Base-by-base conservation (phyloP, 2,113 vertebrate genomes). In the Saccopteryx bilineata region DNA sequence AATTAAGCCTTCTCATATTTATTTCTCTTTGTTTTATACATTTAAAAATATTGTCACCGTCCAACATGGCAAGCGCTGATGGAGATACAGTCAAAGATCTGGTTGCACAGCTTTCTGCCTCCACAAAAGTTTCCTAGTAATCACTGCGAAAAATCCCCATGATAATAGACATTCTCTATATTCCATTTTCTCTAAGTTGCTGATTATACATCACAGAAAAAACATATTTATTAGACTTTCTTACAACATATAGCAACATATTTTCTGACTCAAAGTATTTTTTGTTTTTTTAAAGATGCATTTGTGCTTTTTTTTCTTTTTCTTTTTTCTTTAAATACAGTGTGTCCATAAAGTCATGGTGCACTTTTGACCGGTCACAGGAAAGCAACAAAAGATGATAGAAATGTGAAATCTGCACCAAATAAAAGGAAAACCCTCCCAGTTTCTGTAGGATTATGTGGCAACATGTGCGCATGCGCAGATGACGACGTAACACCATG, bases 251-350 rank as follows among this genome's bases (percentile, higher is more conserved):
- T 39, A 39, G 39, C 39, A 39, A 74, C 26, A 31, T n/a, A 10
- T 61, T 69, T 92, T 72, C 11, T 68, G 1, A 15, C 3, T 84
- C 15, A 87, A 33, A 17, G 46, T 28, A 31, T 83, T 10, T 50
- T 88, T 81, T 84, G 9, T 54, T 93, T 6, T 75, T 88, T 76
- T 89, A 39, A 72, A 95, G 66, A 24, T 33, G 74, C 4, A 66
- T 6, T 93, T 96, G 26, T 0, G 50, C 19, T 46, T 85, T 9
- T 9, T 39, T 39, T 39, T 39, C 39, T 39, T 39, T 39, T 39
- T 39, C 39, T 39, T 39, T 39, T 39, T 39, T 39, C 39, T 39
- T 39, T 39, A 39, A 39, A 39, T 39, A 39, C 39, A 39, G 39
- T 39, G 39, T 39, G 39, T 39, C 39, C 39, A 39, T 39, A 39